Evolutionary conservation across 2,888 invertebrate species (phyloP), one percentile per base, ranked within the genome.

Genomic region (Elmis aenea): DNA sequence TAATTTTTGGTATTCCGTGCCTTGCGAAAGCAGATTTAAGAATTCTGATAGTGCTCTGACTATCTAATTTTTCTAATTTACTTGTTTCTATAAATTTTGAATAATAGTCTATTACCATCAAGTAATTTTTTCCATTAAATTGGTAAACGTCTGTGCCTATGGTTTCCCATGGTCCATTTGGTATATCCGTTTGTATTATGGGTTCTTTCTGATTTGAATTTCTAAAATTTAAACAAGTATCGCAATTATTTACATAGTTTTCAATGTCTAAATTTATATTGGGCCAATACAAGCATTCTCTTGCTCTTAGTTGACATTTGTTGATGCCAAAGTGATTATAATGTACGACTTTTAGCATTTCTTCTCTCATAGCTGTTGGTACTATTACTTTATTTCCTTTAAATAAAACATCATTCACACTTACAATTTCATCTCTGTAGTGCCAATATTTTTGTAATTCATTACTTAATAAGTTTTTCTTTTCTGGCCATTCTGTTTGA

Each of bases 121-220:
- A 14, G 15, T 28, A 33, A 6, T 33, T 30, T 13, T 38, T 29
- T 11, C 35, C 35, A 13, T 9, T 3, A 12, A 25, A 26, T 16
- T 40, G 18, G 27, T 18, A 40, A 11, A 42, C 5, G 21, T 42
- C 42, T 18, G 23, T 14, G 2, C 29, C 42, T 13, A 42, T 12
- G 6, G 14, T 36, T 28, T 38, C 24, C 38, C 38, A 42, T 13
- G 34, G 42, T 21, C 15, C 6, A 13, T 23, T 33, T 11, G 37
- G 38, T 10, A 38, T 30, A 3, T 32, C 10, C 25, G 33, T 33
- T 16, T 20, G 25, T 11, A 37, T 25, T n/a, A 38, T 9, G 2
- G 40, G 34, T 37, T 40, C 40, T 36, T 36, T 42, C 16, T 2
- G n/a, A 16, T 42, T 38, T 13, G 29, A 32, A 4, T 30, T 42